Evolutionary conservation across 2,888 invertebrate species (phyloP).

Genomic region (Nomada fucata): DNA sequence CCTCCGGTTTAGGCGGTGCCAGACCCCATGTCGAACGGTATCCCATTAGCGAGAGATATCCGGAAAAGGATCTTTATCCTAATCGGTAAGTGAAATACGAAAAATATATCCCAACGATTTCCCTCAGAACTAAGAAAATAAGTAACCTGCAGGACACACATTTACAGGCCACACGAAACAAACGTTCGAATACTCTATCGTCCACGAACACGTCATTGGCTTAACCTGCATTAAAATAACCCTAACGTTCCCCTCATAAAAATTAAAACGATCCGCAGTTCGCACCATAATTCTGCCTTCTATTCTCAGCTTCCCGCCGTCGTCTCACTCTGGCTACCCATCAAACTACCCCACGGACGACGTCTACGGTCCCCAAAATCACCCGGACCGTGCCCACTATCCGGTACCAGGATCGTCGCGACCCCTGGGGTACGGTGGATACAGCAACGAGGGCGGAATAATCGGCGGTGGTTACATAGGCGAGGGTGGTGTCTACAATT

Average conservation of each 20-base stretch:
- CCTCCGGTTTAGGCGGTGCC: conserved; percentile 74
- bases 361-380: conserved; percentile 76
- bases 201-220: too few relatives aligned
- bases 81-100: conserved; percentile 71
- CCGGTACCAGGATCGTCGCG: conserved; percentile 70
- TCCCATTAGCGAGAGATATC: conserved; percentile 83
- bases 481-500: conserved; percentile 80
- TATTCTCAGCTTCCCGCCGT: conserved; percentile 49
- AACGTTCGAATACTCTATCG: not conserved
- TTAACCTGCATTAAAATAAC: too few relatives aligned
- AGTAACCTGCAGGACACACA: too few relatives aligned
- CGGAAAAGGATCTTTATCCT: conserved; percentile 79
- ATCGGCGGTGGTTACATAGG: conserved; percentile 81
- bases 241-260: too few relatives aligned
- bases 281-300: not conserved
- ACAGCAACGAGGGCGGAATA: conserved; percentile 77
- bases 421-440: conserved; percentile 76
- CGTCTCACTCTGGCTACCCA: conserved; percentile 66
- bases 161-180: too few relatives aligned
- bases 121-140: too few relatives aligned
- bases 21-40: conserved; percentile 85
- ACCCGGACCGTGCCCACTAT: conserved; percentile 78
- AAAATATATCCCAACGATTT: not conserved
- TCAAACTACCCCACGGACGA: conserved; percentile 73
- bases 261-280: too few relatives aligned